Percentiles rank a stretch among this genome's conserved stretches.
Conservation (phyloP, 2,113 vertebrate species). For the Corythaeola cristata region DNA sequence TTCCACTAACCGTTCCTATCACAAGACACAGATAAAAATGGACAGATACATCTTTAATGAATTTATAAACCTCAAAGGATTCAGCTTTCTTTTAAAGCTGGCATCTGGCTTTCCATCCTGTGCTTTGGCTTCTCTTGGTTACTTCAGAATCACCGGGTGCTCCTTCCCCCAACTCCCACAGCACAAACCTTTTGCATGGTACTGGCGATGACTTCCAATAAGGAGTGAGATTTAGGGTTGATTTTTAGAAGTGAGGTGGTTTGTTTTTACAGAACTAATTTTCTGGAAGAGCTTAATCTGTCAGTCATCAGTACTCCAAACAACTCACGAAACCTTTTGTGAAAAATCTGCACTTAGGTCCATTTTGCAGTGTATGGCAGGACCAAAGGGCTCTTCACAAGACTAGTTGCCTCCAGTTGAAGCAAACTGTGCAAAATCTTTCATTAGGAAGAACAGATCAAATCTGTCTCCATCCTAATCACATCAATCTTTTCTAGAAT, state of each 20-base stretch:
- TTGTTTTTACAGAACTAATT: background rate
- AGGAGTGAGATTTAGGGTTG: background rate
- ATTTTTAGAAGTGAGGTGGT: background rate
- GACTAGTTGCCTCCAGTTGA: background rate
- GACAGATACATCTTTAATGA: background rate
- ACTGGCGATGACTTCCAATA: background rate
- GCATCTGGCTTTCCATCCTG: background rate
- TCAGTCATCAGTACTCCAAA: background rate
- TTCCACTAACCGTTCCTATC: background rate
- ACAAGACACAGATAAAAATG: background rate
- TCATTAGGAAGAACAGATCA: background rate
- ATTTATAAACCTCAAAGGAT: conserved; percentile 21
- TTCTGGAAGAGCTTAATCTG: background rate
- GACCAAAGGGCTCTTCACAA: background rate
- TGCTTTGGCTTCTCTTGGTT: background rate
- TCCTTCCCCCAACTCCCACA: rapidly evolving
- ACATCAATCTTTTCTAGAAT: background rate
- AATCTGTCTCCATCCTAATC: background rate
- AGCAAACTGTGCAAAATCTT: background rate
- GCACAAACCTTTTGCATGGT: background rate
- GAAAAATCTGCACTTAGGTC: background rate
- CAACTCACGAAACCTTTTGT: background rate
- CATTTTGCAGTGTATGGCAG: rapidly evolving
- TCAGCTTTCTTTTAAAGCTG: background rate
- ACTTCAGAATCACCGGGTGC: background rate